Base-by-base conservation (phyloP, 2,797 vertebrate species). In the Sebastes wilsoni region DNA sequence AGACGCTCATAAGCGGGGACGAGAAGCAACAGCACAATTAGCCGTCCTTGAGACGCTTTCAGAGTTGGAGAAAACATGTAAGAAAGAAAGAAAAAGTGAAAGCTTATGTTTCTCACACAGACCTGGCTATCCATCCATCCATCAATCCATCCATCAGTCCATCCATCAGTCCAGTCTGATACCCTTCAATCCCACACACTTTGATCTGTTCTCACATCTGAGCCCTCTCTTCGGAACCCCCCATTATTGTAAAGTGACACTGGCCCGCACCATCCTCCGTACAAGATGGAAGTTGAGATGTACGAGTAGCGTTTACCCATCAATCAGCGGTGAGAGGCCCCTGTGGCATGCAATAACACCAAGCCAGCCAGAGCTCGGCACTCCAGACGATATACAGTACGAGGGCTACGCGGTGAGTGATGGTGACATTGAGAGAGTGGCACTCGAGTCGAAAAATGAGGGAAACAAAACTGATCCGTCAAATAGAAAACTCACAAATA, bases 301-400 rank as follows among this genome's bases (percentile, higher is more conserved):
- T 80, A 88, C 76, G 84, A 82, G 83, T 14, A 49, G 80, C 72
- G 56, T 88, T 89, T 79, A 90, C 62, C 90, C 83, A 90, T 93
- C 92, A 84, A 59, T 94, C 89, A 92, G 59, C 2, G 0, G 23
- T 18, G 49, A 90, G 77, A 86, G 76, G 72, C 71, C 86, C 82
- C 67, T 5, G 82, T 85, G 80, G 82, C 85, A 23, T 36, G 64
- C 87, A 89, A 86, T 90, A 88, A 87, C 86, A 80, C 73, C 32
- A 10, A 23, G 80, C 42, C 80, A 55, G 80, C 42, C 42, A 49
- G 58, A 1, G 0, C 52, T 52, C 2, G 28, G 28, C 72, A 77
- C 83, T 68, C 77, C 75, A 83, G 30, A 83, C 82, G 58, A 64
- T 77, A 67, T 66, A 79, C 75, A 73, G 80, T 66, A 64, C 1